Base-by-base conservation (phyloP, 2,113 vertebrate genomes). In the Neofelis nebulosa region DNA sequence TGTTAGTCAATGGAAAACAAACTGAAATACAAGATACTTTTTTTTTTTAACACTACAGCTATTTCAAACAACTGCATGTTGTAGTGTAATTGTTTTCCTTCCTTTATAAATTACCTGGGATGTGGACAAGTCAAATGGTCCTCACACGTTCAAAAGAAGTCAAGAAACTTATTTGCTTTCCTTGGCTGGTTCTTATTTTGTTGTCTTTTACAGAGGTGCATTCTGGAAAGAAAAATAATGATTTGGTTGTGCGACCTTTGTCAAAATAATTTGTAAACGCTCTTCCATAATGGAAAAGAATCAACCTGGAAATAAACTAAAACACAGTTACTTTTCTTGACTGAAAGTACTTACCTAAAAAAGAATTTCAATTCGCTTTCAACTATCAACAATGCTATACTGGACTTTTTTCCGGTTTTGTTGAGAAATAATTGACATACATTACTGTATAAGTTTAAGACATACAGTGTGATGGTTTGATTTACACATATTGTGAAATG, bases 261-360 rank as follows among this genome's bases (percentile, higher is more conserved):
- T 96, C 78, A 92, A 92, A 95, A 83, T 96, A 48, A 92, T 91
- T 91, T 98, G 89, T 89, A 98, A 97, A 93, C 68, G 86, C 12
- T 92, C 74, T 74, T 91, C 52, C 23, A 31, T 86, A 95, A 96
- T 93, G 48, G 73, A 97, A 97, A 95, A 96, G 61, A 98, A 87
- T 87, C 86, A 96, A 94, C 63, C 48, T 94, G 83, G 79, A 97
- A 97, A 86, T 94, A 88, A 97, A 96, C 66, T 91, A 95, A 97
- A 95, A 93, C 27, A 61, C 31, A 91, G 86, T 86, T 89, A 57
- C 96, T 98, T 96, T 97, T 97, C 52, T 91, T 91, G 41, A 93
- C 88, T 89, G 57, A 94, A 96, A 93, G 11, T 83, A 48, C 41
- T 93, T 85, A 74, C 57, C 63, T 94, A 57, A 95, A 93, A 90